These are phyloP conservation scores for Polydrusus cervinus DNA, from an alignment of 2,888 invertebrate genomes.

Conservation along the genomic window DNA sequence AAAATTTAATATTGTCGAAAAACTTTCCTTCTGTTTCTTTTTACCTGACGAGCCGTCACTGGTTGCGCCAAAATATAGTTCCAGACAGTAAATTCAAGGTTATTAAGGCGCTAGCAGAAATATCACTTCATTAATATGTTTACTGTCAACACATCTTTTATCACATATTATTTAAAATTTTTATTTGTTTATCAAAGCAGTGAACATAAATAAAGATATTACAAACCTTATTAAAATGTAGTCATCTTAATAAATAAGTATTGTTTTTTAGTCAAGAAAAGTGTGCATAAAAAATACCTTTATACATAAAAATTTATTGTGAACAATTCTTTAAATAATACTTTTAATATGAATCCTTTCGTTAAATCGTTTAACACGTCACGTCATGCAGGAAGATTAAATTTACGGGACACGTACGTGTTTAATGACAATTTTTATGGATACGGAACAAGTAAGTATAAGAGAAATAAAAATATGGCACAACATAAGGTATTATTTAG, in stretches of 20 bases:
- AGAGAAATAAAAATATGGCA: neutral
- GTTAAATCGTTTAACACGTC: neutral
- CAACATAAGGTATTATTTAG: too few species aligned
- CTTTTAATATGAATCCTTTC: conserved; percentile 7
- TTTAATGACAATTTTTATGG: conserved; percentile 5
- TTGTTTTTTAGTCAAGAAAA: neutral
- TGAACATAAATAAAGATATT: neutral
- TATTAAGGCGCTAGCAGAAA: neutral
- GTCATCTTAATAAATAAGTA: too few species aligned
- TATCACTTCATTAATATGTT: neutral
- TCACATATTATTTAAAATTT: conserved; percentile 4
- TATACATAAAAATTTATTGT: too few species aligned
- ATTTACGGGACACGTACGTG: neutral
- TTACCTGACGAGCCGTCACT: too few species aligned
- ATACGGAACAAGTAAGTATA: conserved; percentile 8
- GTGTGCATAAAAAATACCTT: neutral
- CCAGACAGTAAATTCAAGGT: neutral
- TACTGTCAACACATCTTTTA: neutral
- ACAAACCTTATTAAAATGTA: neutral
- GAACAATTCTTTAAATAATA: neutral
- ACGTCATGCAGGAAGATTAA: neutral
- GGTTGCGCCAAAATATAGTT: neutral
- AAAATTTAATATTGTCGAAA: too few species aligned
- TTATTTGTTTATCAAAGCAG: neutral
- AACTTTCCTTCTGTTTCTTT: too few species aligned